Conservation (phyloP, 2,888 invertebrate species). For the Pachymerium ferrugineum region DNA sequence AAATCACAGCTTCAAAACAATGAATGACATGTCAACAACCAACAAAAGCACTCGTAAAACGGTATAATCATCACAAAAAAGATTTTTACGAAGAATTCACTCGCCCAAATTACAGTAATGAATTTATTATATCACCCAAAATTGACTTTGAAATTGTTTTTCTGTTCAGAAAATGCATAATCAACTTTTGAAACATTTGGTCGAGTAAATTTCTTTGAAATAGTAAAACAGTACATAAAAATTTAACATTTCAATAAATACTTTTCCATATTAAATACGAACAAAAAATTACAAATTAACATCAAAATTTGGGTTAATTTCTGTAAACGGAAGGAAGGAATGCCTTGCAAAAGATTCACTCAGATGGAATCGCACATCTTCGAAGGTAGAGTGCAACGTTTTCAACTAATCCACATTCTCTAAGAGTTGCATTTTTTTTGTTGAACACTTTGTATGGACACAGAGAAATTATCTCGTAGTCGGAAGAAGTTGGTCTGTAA, state of each 20-base stretch:
- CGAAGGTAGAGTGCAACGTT: background rate
- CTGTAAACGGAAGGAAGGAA: background rate
- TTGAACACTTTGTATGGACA: slow-evolving; percentile 3
- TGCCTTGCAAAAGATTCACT: background rate
- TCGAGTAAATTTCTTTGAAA: too few species aligned
- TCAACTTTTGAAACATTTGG: too few species aligned
- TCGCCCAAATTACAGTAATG: too few species aligned
- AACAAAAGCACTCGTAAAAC: background rate
- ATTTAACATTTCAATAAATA: background rate
- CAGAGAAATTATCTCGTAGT: background rate
- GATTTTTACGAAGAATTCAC: too few species aligned
- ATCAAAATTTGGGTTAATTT: background rate
- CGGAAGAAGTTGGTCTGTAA: background rate
- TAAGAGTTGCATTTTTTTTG: background rate
- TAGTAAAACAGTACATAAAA: too few species aligned
- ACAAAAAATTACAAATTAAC: background rate
- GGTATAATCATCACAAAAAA: background rate
- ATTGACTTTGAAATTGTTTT: too few species aligned
- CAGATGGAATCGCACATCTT: background rate
- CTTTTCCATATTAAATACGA: background rate
- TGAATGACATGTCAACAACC: background rate
- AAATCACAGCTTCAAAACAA: background rate
- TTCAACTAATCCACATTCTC: background rate
- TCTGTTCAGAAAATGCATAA: too few species aligned
- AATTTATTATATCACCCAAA: too few species aligned